A percentile compares a stretch with the other conserved stretches of the same genome.
Evolutionary conservation across 2,797 vertebrate genomes (phyloP).

Genomic region (Sebastes reedi): DNA sequence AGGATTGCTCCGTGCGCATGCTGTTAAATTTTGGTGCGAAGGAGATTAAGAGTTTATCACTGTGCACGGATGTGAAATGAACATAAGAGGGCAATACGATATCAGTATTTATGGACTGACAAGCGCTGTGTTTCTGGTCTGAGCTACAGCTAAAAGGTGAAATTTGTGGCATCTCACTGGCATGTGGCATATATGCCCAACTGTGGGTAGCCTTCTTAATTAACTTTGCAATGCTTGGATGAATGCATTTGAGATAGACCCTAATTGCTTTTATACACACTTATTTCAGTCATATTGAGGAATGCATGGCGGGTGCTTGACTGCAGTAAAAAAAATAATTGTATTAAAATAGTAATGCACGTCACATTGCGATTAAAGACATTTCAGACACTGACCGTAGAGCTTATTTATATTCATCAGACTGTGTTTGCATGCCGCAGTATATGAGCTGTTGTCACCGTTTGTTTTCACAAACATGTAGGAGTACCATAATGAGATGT

Average conservation of each 20-base stretch:
- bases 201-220: slow-evolving; percentile 52
- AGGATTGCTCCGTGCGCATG: neutral
- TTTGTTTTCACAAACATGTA: slow-evolving; percentile 38
- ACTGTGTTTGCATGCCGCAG: neutral
- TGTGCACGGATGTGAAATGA: slow-evolving; percentile 13
- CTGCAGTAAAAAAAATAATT: neutral
- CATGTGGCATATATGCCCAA: slow-evolving; percentile 6
- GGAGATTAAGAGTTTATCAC: slow-evolving; percentile 42
- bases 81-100: slow-evolving; percentile 11
- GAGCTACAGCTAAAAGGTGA: slow-evolving; percentile 25
- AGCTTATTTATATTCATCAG: slow-evolving; percentile 29
- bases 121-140: neutral
- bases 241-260: slow-evolving; percentile 44
- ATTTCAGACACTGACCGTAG: slow-evolving; percentile 12
- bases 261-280: slow-evolving; percentile 46
- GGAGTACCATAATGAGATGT: slow-evolving; percentile 40
- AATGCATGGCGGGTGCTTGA: slow-evolving; percentile 4
- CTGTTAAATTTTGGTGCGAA: slow-evolving; percentile 5
- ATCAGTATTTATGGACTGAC: slow-evolving; percentile 33
- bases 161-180: slow-evolving; percentile 13
- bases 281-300: slow-evolving; percentile 27
- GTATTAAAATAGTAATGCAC: neutral
- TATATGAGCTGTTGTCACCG: slow-evolving; percentile 2
- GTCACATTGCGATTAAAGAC: slow-evolving; percentile 4
- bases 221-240: slow-evolving; percentile 51